Evolutionary conservation across 2,888 invertebrate species (phyloP).

Genomic region (Cancer borealis): DNA sequence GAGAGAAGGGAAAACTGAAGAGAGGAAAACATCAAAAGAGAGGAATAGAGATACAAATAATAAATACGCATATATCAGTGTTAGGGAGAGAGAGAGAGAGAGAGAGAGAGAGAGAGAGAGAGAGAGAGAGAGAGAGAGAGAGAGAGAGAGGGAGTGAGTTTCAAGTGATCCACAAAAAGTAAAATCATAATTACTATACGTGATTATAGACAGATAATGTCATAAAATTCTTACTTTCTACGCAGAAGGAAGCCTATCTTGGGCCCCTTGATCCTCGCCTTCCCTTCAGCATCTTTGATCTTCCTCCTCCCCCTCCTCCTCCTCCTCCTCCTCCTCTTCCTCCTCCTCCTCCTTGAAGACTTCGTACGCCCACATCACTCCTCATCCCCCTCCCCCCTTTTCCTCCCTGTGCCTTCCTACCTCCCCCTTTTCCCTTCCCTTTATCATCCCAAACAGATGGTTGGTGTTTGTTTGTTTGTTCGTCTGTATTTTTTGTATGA

Average conservation of each 20-base stretch:
- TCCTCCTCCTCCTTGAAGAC: neutral
- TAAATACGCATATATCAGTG: neutral
- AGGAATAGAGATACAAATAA: neutral
- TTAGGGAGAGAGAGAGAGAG: neutral
- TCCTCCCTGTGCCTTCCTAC: neutral
- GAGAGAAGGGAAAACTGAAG: neutral
- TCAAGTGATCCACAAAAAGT: no score
- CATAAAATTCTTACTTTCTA: neutral
- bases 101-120: neutral
- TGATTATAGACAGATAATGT: no score
- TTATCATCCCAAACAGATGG: neutral
- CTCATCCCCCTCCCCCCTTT: neutral
- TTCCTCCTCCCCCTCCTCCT: neutral
- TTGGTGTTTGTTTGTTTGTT: neutral
- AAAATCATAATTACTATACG: no score
- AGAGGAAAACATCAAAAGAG: neutral
- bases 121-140: no score
- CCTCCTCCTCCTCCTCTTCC: no score
- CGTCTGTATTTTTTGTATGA: no score
- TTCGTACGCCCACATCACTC: neutral
- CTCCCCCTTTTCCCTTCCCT: neutral
- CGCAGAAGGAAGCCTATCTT: slow-evolving; percentile 10
- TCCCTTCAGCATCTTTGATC: neutral
- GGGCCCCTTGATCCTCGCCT: neutral
- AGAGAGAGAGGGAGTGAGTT: no score